Evolutionary conservation across 2,888 invertebrate species (phyloP), one percentile per base, ranked within the genome.

Genomic region (Chrysolina americana): DNA sequence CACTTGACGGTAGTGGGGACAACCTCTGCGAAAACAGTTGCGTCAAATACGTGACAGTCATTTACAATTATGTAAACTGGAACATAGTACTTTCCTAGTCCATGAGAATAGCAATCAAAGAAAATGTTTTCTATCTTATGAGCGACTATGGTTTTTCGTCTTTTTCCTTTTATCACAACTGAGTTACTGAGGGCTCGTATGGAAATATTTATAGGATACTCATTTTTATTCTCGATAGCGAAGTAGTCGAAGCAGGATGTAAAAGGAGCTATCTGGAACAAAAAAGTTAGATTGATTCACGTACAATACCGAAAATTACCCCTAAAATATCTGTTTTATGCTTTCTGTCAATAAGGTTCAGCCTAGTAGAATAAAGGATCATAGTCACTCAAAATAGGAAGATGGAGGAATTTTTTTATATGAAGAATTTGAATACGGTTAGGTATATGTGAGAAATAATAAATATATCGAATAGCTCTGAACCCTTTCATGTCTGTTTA

Each of bases 51-150:
- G 68, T 89, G 88, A 77, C 84, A 84, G 13, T 87, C 85, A 75
- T 90, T 90, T 21, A 89, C 84, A 2, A 87, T 80, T 44, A 89
- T 87, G 71, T 86, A 86, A 19, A 89, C 81, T 23, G 85, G 86
- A 10, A 86, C 85, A 70, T 85, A 86, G 71, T 86, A 86, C 74
- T 83, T 86, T 6, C 87, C 87, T 5, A 82, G 74, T 1, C 70
- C 76, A 41, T 81, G 78, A 1, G 87, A 84, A n/a, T 59, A 78
- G 65, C 83, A 86, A 6, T 76, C 79, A 44, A 86, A 81, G 36
- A 76, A 71, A 6, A 86, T 81, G 36, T 80, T 73, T 69, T 78
- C 76, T 9, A 74, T 71, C 19, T 79, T 72, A 5, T 76, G 70
- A 0, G 80, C 69, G 11, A 77, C 73, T 0, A 87, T 78, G 19